Conservation (phyloP, 30 jellyfish, hydroid and myxozoan genomes). For the Pelagia noctiluca region DNA sequence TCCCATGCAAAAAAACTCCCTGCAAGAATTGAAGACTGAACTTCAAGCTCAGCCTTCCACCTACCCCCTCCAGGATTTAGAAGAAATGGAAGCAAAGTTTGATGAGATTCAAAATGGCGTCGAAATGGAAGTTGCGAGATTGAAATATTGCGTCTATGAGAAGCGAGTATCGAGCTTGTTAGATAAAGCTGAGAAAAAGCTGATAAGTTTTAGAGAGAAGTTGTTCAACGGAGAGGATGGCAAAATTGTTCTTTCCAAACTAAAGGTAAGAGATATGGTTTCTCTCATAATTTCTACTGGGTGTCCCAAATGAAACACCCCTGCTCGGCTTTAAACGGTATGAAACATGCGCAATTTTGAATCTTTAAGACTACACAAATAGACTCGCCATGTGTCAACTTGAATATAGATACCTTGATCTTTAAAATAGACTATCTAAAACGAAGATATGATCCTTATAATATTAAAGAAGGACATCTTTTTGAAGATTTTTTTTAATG, state of each 20-base stretch:
- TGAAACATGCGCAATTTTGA: too few species aligned
- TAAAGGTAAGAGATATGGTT: constrained; percentile 57
- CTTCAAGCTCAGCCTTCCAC: not conserved
- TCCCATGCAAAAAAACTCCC: constrained; percentile 9
- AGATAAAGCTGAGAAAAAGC: constrained; percentile 62
- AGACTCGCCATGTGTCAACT: not conserved
- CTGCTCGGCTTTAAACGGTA: not conserved
- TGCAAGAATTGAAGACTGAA: constrained; percentile 13
- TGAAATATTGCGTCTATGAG: constrained; percentile 59
- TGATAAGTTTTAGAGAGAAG: constrained; percentile 36
- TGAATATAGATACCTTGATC: not conserved
- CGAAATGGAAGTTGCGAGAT: constrained; percentile 22
- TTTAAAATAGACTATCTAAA: not conserved
- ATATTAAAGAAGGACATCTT: too few species aligned
- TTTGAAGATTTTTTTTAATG: too few species aligned
- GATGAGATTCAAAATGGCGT: constrained; percentile 7
- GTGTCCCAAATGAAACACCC: not conserved
- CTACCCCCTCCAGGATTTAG: constrained; percentile 11
- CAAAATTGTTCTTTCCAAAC: constrained; percentile 15
- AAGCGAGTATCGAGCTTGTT: constrained; percentile 47
- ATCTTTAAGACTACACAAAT: not conserved
- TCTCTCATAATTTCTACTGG: not conserved
- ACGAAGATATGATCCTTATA: too few species aligned
- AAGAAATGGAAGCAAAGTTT: constrained; percentile 26
- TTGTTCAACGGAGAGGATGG: constrained; percentile 46